Base-by-base conservation (phyloP, 2,113 vertebrate genomes). In the Amazona guildingii region DNA sequence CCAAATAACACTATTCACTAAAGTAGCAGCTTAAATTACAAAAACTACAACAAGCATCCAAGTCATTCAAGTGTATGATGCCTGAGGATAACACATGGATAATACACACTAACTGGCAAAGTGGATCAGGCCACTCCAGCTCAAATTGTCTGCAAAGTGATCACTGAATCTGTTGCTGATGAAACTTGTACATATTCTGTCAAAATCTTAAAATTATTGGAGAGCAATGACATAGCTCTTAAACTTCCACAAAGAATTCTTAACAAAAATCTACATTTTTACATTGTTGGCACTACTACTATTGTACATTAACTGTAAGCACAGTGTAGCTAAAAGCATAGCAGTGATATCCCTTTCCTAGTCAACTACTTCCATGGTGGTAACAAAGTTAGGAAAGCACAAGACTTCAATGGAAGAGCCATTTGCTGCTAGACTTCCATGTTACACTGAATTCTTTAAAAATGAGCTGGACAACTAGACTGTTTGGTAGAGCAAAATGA, bases 21-120 rank as follows among this genome's bases (percentile, higher is more conserved):
- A 67, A 72, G 46, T 5, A 55, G 16, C 23, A 85, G 15, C 27
- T 64, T 61, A n/a, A 78, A 46, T 55, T 64, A 7, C 29, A 75
- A 48, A 48, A 76, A 41, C 12, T 28, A 24, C 62, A 62, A 16
- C 17, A 59, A 85, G 28, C 5, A 25, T 28, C 11, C 4, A 49
- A 41, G 27, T 64, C 62, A 24, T 43, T 83, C 31, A 25, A 24
- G 46, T 4, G 11, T 31, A 7, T 1, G 11, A 46, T 0, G 8
- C 8, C 10, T 20, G 28, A 55, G 21, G 21, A 28, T 64, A 39
- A 28, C 23, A 8, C 3, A 6, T 0, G 1, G 66, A 29, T 11
- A 25, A 39, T 8, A 10, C 8, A 6, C 3, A 48, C 21, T 29
- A 10, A 29, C 8, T 39, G 49, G 27, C 48, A 77, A 68, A 29